Percentiles rank a stretch among this genome's conserved stretches.
Evolutionary conservation across 2,113 vertebrate species (phyloP).

Genomic region (Felis catus): DNA sequence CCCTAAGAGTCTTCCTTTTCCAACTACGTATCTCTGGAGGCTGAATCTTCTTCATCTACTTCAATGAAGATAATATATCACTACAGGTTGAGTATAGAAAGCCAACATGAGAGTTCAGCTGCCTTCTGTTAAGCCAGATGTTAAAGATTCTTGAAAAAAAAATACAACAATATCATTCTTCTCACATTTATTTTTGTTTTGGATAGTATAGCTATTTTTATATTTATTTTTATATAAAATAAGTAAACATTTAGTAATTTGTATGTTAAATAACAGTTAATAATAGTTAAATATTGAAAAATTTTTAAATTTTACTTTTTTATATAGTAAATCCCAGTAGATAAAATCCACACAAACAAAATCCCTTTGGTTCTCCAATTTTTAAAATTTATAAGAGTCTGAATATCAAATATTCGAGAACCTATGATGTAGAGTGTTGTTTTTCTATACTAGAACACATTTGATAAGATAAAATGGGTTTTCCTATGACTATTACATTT

Average conservation of each 20-base stretch:
- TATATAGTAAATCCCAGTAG: neutral
- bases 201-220: neutral
- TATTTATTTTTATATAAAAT: conserved; percentile 14
- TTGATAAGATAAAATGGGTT: neutral
- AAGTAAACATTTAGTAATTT: conserved; percentile 6
- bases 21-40: neutral
- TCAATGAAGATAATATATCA: neutral
- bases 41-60: neutral
- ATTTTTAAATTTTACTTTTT: conserved; percentile 19
- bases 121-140: neutral
- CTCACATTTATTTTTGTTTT: neutral
- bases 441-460: neutral
- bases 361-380: neutral
- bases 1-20: neutral
- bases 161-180: neutral
- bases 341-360: neutral
- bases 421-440: neutral
- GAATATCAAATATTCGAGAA: neutral
- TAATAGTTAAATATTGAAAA: neutral
- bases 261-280: neutral
- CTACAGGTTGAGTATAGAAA: neutral
- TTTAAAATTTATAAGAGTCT: conserved; percentile 3
- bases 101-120: neutral
- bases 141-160: neutral
- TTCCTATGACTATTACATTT: conserved; percentile 21